Percentiles rank a stretch among this genome's conserved stretches.
These are phyloP conservation scores for Agapornis canus DNA, from an alignment of 2,797 vertebrate genomes.

Conservation along the genomic window DNA sequence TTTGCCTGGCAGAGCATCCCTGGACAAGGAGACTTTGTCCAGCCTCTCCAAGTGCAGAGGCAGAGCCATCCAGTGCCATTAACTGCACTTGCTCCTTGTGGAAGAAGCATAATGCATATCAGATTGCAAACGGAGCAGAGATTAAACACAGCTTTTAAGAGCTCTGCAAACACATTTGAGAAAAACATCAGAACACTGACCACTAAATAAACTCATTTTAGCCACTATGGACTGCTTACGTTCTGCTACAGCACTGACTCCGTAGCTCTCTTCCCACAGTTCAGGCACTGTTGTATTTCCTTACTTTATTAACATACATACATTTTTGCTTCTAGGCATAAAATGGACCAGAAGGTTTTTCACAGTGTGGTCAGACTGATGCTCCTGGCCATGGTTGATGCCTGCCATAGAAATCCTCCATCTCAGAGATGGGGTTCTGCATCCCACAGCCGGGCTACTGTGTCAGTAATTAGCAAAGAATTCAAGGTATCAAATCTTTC, in stretches of 20 bases:
- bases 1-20: background rate
- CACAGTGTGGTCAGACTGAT: background rate
- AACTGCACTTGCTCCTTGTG: background rate
- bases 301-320: background rate
- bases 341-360: background rate
- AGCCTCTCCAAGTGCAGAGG: background rate
- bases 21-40: background rate
- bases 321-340: background rate
- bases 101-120: background rate
- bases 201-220: background rate
- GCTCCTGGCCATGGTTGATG: fast-evolving
- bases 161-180: conserved; percentile 3
- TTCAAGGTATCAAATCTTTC: background rate
- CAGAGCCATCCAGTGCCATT: background rate
- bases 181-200: background rate
- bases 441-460: background rate
- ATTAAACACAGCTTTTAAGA: conserved; percentile 10
- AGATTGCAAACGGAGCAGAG: conserved; percentile 12
- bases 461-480: background rate
- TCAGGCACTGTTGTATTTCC: background rate
- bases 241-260: background rate
- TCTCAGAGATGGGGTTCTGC: background rate
- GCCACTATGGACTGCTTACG: background rate
- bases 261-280: background rate
- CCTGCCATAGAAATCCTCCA: background rate